Evolutionary conservation across 2,888 invertebrate genomes (phyloP).

Genomic region (Capitulum mitella): DNA sequence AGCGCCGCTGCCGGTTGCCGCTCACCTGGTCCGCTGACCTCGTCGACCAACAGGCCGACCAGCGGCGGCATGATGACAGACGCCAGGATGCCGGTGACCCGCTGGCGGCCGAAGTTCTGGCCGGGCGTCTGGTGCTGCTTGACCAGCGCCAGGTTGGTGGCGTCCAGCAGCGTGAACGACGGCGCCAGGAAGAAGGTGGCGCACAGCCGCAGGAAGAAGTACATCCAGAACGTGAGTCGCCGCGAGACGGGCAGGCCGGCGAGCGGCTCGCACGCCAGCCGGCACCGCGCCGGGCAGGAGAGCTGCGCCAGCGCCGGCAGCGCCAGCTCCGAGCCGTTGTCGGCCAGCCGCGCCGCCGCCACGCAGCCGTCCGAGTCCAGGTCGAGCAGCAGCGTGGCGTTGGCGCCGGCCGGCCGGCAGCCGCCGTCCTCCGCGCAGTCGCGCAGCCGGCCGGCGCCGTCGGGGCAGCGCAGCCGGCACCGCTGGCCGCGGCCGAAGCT

Average conservation of each 20-base stretch:
- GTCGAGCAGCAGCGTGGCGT: background rate
- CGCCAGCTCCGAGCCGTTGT: background rate
- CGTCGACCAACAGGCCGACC: conserved; percentile 69
- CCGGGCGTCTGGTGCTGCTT: conserved; percentile 59
- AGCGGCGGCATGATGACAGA: conserved; percentile 53
- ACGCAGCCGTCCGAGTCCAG: background rate
- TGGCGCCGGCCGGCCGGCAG: background rate
- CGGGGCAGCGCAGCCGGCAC: background rate
- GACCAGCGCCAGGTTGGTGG: conserved; percentile 75
- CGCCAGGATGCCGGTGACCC: conserved; percentile 60
- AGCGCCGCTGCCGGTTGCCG: too few relatives aligned
- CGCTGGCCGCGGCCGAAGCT: background rate
- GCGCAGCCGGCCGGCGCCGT: background rate
- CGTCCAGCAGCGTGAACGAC: conserved; percentile 77
- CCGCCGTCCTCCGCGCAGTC: background rate
- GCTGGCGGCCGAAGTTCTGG: conserved; percentile 68
- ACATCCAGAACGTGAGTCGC: conserved; percentile 66
- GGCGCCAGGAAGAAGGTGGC: conserved; percentile 74
- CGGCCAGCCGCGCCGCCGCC: background rate
- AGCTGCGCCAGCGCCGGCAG: background rate
- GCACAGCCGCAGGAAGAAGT: conserved; percentile 68
- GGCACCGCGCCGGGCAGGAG: conserved; percentile 55
- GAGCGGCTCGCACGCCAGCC: conserved; percentile 49
- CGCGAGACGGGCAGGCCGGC: conserved; percentile 31
- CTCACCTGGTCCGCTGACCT: conserved; percentile 49